Base-by-base conservation (phyloP, 2,888 invertebrate species). In the Helicoverpa assulta region DNA sequence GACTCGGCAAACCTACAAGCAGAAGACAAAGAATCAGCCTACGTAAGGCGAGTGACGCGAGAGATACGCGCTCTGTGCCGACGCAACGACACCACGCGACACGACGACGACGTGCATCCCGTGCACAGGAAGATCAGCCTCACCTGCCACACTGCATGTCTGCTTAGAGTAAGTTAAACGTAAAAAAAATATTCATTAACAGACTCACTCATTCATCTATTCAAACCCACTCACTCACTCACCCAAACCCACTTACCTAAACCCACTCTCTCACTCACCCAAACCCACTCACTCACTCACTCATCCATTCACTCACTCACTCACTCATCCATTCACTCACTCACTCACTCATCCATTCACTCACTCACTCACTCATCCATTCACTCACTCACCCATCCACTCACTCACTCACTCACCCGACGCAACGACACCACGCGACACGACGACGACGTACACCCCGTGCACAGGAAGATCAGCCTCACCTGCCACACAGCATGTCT, bases 41-140 rank as follows among this genome's bases (percentile, higher is more conserved):
- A 83, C 0, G 71, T 88, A 2, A 83, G 89, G 12, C 92, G 96
- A 0, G 89, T 96, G 18, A 92, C 97, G 67, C 93, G 95, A 33
- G 97, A 97, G 76, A 96, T 97, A 53, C 95, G 97, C 18, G 95
- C 96, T 1, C 89, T 95, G 75, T 97, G 97, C 84, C 91, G 94
- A 1, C 93, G 96, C 55, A 97, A 97, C 91, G 96, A 96, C 84
- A 89, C 93, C 5, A 90, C 97, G 72, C 92, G 70, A 7, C 72
- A 64, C 5, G 79, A 72, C 40, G 73, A 97, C 69, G 84, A 88
- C 29, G 85, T 82, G 52, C 80, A 90, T 0, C 79, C 87, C 4
- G 89, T 90, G 47, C 90, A 92, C 1, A 59, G 78, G 56, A 78
- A 78, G 67, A 78, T 78, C 50, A 78, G 77, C 14, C 69, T 78